phyloP scores from a whole-genome alignment of 1,140 invertebrate species.

The Babylonia areolata region DNA sequence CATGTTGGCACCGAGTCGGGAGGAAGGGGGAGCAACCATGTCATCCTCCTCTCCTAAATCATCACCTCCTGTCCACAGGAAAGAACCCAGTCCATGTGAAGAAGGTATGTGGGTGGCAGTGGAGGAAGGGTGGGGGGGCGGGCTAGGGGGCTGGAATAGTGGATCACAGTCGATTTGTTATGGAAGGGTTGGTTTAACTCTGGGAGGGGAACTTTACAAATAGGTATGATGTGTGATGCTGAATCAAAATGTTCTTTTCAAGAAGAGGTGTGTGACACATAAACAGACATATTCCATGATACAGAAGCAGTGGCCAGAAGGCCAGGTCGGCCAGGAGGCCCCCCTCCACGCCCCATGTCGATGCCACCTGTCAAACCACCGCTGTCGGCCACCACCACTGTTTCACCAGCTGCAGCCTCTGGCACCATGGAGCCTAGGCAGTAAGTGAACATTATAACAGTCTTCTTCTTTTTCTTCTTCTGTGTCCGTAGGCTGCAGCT shows the following conservation, averaged over 20 bases:
- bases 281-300: too few relatives aligned
- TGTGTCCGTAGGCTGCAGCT: too few relatives aligned
- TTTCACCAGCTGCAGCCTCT: neutral
- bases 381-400: neutral
- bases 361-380: conserved; percentile 36
- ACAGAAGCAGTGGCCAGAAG: neutral
- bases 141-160: too few relatives aligned
- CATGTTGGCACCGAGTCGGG: neutral
- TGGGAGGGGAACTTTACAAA: too few relatives aligned
- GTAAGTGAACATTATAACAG: too few relatives aligned
- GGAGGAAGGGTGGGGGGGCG: too few relatives aligned
- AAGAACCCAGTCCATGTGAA: conserved; percentile 8
- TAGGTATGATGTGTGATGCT: too few relatives aligned
- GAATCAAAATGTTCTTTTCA: too few relatives aligned
- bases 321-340: neutral
- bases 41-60: neutral
- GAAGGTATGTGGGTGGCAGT: neutral
- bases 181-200: too few relatives aligned
- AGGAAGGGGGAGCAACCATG: neutral
- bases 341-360: conserved; percentile 27
- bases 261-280: too few relatives aligned
- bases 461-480: too few relatives aligned
- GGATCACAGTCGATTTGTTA: too few relatives aligned
- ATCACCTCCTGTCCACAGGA: neutral
- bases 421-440: neutral